Percentiles rank a stretch among this genome's conserved stretches.
These are phyloP conservation scores for Neuroterus valhalla DNA, from an alignment of 1,140 invertebrate genomes.

Conservation along the genomic window DNA sequence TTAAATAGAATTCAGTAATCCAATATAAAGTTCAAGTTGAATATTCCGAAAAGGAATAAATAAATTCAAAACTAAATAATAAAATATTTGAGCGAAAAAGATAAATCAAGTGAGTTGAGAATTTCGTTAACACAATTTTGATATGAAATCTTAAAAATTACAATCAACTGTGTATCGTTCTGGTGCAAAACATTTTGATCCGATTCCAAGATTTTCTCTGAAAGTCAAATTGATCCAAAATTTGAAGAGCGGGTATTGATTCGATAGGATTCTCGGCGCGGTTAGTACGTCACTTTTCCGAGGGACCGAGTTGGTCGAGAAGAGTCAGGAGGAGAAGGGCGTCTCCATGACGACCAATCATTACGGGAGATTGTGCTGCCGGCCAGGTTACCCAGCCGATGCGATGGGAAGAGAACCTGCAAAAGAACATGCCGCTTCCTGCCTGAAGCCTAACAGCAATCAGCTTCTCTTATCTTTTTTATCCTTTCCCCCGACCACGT, in stretches of 20 bases:
- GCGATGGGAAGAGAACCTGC: constrained; percentile 18
- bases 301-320: constrained; percentile 30
- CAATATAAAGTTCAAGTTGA: no score
- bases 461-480: constrained; percentile 17
- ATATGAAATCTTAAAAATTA: no score
- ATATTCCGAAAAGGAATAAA: no score
- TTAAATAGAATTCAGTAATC: no score
- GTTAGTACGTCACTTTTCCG: constrained; percentile 14
- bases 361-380: constrained; percentile 54
- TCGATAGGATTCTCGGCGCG: constrained; percentile 5
- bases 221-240: constrained; percentile 11
- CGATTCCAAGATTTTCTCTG: neutral
- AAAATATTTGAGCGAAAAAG: no score
- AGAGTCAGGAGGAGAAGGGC: constrained; percentile 49
- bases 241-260: constrained; percentile 13
- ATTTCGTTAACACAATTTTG: no score
- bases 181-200: no score
- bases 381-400: neutral
- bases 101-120: no score
- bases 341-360: constrained; percentile 59
- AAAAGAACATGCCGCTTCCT: constrained; percentile 26
- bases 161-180: no score
- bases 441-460: neutral
- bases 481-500: neutral
- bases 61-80: no score